A percentile compares a stretch with the other conserved stretches of the same genome.
phyloP scores from a whole-genome alignment of 1,140 invertebrate species.

The Drosophila bifasciata region DNA sequence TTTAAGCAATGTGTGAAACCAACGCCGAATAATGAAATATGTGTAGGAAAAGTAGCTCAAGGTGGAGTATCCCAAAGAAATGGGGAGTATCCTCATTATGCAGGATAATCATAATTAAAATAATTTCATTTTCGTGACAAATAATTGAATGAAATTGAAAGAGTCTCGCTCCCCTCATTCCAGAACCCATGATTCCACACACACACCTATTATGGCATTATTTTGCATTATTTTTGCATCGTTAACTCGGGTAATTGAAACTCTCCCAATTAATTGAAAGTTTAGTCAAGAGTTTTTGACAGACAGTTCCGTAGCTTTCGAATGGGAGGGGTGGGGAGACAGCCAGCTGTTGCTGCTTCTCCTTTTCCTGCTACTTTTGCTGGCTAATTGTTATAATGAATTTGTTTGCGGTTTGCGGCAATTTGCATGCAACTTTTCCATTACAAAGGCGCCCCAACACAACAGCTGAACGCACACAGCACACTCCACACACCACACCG shows the following conservation, averaged over 20 bases:
- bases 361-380: slow-evolving; percentile 51
- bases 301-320: slow-evolving; percentile 25
- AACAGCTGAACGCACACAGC: slow-evolving; percentile 23
- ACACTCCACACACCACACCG: neutral
- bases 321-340: neutral
- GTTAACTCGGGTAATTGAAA: no score
- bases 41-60: no score
- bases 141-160: slow-evolving; percentile 41
- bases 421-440: slow-evolving; percentile 77
- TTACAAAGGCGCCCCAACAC: slow-evolving; percentile 38
- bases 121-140: slow-evolving; percentile 42
- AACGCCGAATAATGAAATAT: no score
- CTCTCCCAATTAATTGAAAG: slow-evolving; percentile 33
- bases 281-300: slow-evolving; percentile 46
- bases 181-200: slow-evolving; percentile 23
- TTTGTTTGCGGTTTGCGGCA: slow-evolving; percentile 76
- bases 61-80: no score
- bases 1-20: no score
- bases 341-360: slow-evolving; percentile 54
- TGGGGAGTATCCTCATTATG: no score
- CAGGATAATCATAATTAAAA: neutral
- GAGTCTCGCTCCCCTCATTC: slow-evolving; percentile 13
- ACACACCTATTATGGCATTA: neutral
- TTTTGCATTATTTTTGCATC: neutral
- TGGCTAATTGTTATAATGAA: slow-evolving; percentile 80